These are phyloP conservation scores for Fissipunctia ypsillon DNA, from an alignment of 2,888 invertebrate genomes.

Conservation along the genomic window DNA sequence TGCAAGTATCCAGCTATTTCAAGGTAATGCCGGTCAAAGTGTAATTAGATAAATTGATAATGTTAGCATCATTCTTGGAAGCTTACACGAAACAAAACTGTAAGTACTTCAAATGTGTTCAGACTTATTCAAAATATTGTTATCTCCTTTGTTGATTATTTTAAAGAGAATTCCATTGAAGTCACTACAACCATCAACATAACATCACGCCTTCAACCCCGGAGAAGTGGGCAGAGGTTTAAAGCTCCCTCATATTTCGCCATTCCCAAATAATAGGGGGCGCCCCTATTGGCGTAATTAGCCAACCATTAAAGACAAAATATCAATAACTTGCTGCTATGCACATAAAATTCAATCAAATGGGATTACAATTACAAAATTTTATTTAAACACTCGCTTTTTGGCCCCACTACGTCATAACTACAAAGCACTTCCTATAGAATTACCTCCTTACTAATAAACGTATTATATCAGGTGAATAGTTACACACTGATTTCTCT, in stretches of 20 bases:
- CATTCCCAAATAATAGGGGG: too few species aligned
- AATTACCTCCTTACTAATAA: too few species aligned
- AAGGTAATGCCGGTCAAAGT: too few species aligned
- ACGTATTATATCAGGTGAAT: too few species aligned
- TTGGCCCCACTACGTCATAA: not conserved
- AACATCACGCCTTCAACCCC: not conserved
- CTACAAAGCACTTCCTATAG: not conserved
- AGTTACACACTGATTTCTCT: too few species aligned
- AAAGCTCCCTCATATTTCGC: not conserved
- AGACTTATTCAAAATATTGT: conserved; percentile 38
- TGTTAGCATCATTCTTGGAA: too few species aligned
- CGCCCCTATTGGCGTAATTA: not conserved
- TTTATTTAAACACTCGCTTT: not conserved
- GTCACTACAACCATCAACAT: not conserved
- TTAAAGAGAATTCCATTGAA: conserved; percentile 42
- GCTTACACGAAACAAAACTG: not conserved
- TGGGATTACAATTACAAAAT: not conserved
- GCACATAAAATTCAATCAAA: not conserved
- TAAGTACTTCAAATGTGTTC: conserved; percentile 49
- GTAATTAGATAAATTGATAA: too few species aligned
- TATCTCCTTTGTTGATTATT: not conserved
- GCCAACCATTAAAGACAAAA: not conserved
- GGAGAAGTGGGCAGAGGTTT: not conserved
- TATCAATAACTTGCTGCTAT: not conserved
- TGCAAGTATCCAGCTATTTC: not conserved